Percentiles rank a stretch among this genome's conserved stretches.
phyloP scores from a whole-genome alignment of 2,113 vertebrate species.

The Triplophysa siluroides region DNA sequence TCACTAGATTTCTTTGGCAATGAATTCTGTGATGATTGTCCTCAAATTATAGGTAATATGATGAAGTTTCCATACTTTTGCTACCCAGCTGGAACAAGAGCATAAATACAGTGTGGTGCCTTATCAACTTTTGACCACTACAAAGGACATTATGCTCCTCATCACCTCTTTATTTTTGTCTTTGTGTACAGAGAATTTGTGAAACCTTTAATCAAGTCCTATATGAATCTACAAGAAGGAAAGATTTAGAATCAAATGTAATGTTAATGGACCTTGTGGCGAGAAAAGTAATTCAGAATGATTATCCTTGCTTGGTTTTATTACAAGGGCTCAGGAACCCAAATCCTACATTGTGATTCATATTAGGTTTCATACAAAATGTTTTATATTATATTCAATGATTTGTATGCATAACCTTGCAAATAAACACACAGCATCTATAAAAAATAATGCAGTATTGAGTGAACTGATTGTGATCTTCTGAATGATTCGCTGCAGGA shows the following conservation, averaged over 20 bases:
- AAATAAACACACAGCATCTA: background rate
- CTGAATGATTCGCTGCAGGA: background rate
- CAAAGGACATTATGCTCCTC: background rate
- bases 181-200: background rate
- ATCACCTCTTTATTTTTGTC: background rate
- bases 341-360: slow-evolving; percentile 21
- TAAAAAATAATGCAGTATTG: background rate
- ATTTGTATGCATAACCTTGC: background rate
- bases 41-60: too few relatives aligned
- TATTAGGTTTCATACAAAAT: background rate
- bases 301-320: slow-evolving; percentile 61
- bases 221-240: background rate
- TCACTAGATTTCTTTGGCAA: too few relatives aligned
- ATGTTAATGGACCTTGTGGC: background rate
- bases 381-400: background rate
- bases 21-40: too few relatives aligned
- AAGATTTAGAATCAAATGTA: background rate
- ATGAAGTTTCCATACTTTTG: background rate
- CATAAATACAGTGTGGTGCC: too few relatives aligned
- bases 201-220: background rate
- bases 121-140: background rate
- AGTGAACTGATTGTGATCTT: background rate
- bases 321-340: slow-evolving; percentile 52
- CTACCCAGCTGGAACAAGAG: too few relatives aligned
- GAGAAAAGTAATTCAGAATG: background rate